phyloP scores from a whole-genome alignment of 2,888 invertebrate genomes.

The Cyrtodaria siliqua region DNA sequence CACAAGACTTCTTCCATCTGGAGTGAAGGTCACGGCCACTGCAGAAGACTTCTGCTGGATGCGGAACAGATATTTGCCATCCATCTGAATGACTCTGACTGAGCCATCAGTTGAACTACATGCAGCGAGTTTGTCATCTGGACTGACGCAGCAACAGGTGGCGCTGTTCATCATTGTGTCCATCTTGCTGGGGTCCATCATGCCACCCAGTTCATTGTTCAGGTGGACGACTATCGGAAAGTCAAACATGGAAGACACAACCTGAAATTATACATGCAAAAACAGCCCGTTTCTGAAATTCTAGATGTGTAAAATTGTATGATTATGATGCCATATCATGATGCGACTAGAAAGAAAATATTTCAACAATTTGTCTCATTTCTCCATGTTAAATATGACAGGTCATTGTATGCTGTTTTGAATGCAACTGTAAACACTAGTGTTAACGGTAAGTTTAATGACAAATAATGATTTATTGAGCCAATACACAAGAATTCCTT shows the following conservation, averaged over 20 bases:
- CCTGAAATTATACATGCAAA: slow-evolving; percentile 68
- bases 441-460: too few species aligned
- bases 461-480: too few species aligned
- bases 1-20: too few species aligned
- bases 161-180: slow-evolving; percentile 71
- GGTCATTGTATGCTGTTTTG: too few species aligned
- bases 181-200: slow-evolving; percentile 50
- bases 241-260: slow-evolving; percentile 75
- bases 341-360: too few species aligned
- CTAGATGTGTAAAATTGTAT: too few species aligned
- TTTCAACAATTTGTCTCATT: too few species aligned
- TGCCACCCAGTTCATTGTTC: slow-evolving; percentile 7
- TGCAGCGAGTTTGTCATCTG: slow-evolving; percentile 69
- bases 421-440: too few species aligned
- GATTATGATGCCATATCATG: too few species aligned
- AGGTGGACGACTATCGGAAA: slow-evolving; percentile 72
- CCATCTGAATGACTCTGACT: slow-evolving; percentile 68
- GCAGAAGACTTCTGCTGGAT: slow-evolving; percentile 74
- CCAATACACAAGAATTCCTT: too few species aligned
- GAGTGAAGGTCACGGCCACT: slow-evolving; percentile 63
- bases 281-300: too few species aligned
- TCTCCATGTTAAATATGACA: too few species aligned
- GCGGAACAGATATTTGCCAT: slow-evolving; percentile 64
- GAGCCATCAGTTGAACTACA: slow-evolving; percentile 72
- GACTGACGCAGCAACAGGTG: slow-evolving; percentile 70